These are phyloP conservation scores for Spilogale gracilis DNA, from an alignment of 2,113 vertebrate genomes.

Conservation along the genomic window DNA sequence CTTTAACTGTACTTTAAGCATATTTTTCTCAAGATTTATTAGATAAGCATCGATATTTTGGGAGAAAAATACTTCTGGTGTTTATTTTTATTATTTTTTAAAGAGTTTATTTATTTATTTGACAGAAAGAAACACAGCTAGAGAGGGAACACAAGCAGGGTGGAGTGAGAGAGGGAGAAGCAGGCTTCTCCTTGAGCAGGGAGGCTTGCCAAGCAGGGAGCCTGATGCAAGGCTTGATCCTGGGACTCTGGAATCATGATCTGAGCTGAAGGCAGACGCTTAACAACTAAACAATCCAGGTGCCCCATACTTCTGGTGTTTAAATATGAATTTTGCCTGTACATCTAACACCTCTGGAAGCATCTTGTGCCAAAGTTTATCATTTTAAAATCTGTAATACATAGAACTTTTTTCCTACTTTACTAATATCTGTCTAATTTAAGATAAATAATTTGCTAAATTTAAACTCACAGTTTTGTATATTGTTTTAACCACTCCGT, in stretches of 20 bases:
- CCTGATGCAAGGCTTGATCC: too few species aligned
- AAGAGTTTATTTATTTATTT: too few species aligned
- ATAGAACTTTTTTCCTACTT: not conserved
- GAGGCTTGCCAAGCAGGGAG: too few species aligned
- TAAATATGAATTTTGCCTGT: not conserved
- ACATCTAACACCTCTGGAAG: not conserved
- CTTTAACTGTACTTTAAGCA: not conserved
- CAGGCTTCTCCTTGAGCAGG: too few species aligned
- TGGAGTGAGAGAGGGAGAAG: too few species aligned
- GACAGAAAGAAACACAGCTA: too few species aligned
- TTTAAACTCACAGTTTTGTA: not conserved
- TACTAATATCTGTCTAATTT: not conserved
- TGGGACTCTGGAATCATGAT: too few species aligned
- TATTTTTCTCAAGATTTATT: not conserved
- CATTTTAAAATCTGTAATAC: not conserved
- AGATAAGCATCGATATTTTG: not conserved
- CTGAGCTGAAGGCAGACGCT: too few species aligned
- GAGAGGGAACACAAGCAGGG: too few species aligned
- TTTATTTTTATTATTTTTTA: not conserved
- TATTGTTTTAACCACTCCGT: not conserved
- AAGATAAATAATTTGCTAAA: not conserved
- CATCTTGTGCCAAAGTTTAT: not conserved
- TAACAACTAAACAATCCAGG: too few species aligned
- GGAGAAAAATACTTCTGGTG: not conserved
- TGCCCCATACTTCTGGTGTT: not conserved